Conservation (phyloP, 1,140 invertebrate species). For the Trichogramma pretiosum region DNA sequence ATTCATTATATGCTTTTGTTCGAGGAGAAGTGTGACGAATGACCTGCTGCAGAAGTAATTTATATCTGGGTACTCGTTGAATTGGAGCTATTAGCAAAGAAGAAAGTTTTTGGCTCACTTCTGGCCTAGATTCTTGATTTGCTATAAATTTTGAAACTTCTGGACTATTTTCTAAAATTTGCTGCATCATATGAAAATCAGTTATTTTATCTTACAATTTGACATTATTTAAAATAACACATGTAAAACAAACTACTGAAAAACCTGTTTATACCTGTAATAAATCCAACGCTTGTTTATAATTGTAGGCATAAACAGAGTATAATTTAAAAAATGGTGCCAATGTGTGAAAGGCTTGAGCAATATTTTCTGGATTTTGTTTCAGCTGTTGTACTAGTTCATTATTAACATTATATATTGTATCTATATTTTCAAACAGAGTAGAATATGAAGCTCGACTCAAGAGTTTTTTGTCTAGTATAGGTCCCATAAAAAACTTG, state of each 20-base stretch:
- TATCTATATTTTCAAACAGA: slow-evolving; percentile 63
- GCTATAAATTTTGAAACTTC: slow-evolving; percentile 53
- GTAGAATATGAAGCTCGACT: slow-evolving; percentile 48
- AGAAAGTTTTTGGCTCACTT: slow-evolving; percentile 60
- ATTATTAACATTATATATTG: slow-evolving; percentile 62
- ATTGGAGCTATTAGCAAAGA: slow-evolving; percentile 67
- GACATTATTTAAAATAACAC: not conserved
- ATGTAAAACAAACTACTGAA: no score
- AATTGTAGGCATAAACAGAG: slow-evolving; percentile 68
- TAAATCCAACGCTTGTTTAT: slow-evolving; percentile 51
- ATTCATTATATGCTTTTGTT: slow-evolving; percentile 51
- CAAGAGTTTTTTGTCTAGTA: slow-evolving; percentile 52
- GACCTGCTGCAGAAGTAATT: slow-evolving; percentile 61
- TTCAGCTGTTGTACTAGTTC: slow-evolving; percentile 58
- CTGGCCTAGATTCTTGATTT: slow-evolving; percentile 59
- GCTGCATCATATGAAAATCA: slow-evolving; percentile 34
- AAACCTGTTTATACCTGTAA: slow-evolving; percentile 40
- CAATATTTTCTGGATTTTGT: slow-evolving; percentile 52
- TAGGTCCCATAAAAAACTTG: slow-evolving; percentile 59
- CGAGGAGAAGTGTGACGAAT: slow-evolving; percentile 51
- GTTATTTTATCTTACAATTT: not conserved
- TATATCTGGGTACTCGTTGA: slow-evolving; percentile 67
- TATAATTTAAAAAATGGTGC: slow-evolving; percentile 73
- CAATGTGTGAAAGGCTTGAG: slow-evolving; percentile 58
- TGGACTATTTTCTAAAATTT: slow-evolving; percentile 49